These are phyloP conservation scores for Caenorhabditis wallacei DNA, from an alignment of 2,888 invertebrate species.

Conservation along the genomic window DNA sequence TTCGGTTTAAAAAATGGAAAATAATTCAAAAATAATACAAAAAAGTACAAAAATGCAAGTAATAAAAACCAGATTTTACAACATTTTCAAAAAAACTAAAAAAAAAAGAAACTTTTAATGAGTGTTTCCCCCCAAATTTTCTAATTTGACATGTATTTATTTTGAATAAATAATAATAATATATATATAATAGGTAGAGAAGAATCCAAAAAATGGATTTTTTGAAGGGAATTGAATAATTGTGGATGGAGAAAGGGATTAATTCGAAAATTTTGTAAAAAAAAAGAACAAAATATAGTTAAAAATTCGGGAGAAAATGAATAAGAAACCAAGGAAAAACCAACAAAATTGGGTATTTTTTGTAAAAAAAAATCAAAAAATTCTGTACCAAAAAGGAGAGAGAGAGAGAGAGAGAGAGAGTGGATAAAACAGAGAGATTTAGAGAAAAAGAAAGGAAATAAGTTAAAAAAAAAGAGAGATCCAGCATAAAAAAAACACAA, in stretches of 20 bases:
- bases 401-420: neutral
- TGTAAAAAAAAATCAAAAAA: neutral
- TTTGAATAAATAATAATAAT: neutral
- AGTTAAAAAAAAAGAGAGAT: conserved; percentile 41
- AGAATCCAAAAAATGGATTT: no score
- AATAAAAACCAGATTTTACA: neutral
- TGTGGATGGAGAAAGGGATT: neutral
- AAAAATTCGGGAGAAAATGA: neutral
- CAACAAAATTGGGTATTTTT: neutral
- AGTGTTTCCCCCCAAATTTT: no score
- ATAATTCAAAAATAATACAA: neutral
- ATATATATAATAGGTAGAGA: no score
- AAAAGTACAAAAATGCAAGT: neutral
- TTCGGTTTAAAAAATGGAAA: no score
- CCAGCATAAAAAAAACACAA: conserved; percentile 9
- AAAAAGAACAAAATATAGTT: no score
- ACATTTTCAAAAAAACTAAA: neutral
- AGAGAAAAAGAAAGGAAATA: conserved; percentile 12
- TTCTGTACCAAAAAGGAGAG: neutral
- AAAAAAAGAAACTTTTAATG: conserved; percentile 1
- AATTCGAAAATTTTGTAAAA: no score
- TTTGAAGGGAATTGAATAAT: no score
- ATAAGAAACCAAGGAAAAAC: neutral
- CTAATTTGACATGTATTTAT: conserved; percentile 21
- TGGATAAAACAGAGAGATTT: neutral